Evolutionary conservation across 2,113 vertebrate species (phyloP), one percentile per base, ranked within the genome.

Genomic region (Ardeotis arabs): DNA sequence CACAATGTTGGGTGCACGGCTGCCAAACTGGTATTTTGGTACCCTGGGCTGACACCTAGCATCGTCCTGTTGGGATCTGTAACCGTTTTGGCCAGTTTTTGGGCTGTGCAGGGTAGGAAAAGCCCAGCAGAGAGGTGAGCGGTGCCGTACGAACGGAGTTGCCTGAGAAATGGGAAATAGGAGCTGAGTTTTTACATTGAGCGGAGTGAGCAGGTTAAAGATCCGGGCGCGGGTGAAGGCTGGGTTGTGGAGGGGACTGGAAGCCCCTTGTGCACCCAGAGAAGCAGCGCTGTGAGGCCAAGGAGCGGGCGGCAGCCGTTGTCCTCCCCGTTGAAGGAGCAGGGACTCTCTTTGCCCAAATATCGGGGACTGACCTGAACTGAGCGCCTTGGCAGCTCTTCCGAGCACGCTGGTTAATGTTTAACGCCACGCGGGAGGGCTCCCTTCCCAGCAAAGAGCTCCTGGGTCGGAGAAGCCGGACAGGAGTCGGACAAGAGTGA

Each of bases 221-320:
- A 16, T 7, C 18, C 1, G 12, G 66, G 47, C 6, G 28, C 44
- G 9, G 15, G 49, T 0, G 1, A 6, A 0, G 23, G 44, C 10
- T 35, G 69, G 69, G 56, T 17, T 19, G 49, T 0, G 12, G 41
- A 35, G 22, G 19, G 25, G 15, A 14, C 39, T 6, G 1, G 16
- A 63, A 64, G 15, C 1, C 20, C 21, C 33, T 52, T 8, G 49
- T 19, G n/a, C 18, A 8, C 28, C 22, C 53, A 13, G 62, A 47
- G 62, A 19, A 66, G 50, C 12, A 14, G 29, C 5, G 11, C 7
- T 5, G 23, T 10, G 19, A 4, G 33, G 17, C 44, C 37, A 1
- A 66, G 84, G 84, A 58, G 84, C 2, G 52, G 24, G 28, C 72
- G 31, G 17, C 58, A 50, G 59, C 53, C 24, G 45, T 3, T 17